Conservation (phyloP, 2,888 invertebrate species). For the Hyposoter dolosus region DNA sequence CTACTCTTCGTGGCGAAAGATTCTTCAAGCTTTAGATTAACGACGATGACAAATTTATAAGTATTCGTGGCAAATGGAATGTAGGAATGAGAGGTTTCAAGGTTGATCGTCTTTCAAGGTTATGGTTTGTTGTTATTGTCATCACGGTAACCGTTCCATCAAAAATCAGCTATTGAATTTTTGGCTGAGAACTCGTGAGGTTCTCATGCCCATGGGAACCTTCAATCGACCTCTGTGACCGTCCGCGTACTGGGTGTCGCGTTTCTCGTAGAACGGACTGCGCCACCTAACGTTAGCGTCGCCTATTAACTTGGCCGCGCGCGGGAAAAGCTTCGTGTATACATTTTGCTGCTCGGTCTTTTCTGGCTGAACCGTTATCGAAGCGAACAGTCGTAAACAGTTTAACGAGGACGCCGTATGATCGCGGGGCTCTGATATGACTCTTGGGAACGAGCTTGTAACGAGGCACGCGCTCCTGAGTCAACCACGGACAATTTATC, state of each 20-base stretch:
- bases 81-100: conserved; percentile 46
- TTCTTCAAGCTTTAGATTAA: conserved; percentile 17
- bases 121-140: neutral
- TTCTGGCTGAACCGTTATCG: conserved; percentile 66
- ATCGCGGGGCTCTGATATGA: conserved; percentile 67
- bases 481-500: conserved; percentile 48
- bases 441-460: conserved; percentile 67
- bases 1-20: neutral
- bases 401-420: conserved; percentile 74
- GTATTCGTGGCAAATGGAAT: conserved; percentile 25
- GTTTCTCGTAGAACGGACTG: conserved; percentile 17
- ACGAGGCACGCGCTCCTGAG: conserved; percentile 63
- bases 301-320: conserved; percentile 49
- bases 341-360: conserved; percentile 45
- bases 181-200: neutral
- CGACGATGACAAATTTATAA: conserved; percentile 20
- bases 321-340: neutral
- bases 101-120: conserved; percentile 19
- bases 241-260: conserved; percentile 64
- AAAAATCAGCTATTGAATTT: neutral
- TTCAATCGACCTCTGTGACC: conserved; percentile 68
- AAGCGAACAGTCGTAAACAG: conserved; percentile 69
- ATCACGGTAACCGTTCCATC: neutral
- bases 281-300: conserved; percentile 52
- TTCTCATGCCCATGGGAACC: neutral